Evolutionary conservation across 2,797 vertebrate species (phyloP).

Genomic region (Apodemus agrarius): DNA sequence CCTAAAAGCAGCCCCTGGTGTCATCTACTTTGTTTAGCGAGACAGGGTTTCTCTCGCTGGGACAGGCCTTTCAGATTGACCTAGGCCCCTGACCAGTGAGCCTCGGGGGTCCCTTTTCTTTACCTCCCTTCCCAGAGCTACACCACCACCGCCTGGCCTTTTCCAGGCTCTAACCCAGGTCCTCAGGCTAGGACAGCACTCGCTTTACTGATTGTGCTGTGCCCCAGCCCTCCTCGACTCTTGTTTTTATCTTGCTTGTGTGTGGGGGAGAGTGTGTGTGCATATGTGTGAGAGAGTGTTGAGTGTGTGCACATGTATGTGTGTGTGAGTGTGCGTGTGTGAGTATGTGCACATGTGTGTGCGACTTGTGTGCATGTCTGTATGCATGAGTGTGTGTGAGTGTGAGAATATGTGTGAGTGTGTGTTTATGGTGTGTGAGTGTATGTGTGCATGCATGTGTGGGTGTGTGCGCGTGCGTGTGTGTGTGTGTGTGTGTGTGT

Average conservation of each 20-base stretch:
- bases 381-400: background rate
- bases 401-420: background rate
- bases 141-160: background rate
- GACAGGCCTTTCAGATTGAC: background rate
- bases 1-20: background rate
- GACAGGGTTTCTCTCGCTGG: background rate
- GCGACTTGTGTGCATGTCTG: no score
- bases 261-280: background rate
- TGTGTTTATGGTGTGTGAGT: no score
- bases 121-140: background rate
- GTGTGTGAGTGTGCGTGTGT: no score
- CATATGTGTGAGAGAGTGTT: background rate
- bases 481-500: background rate
- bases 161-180: background rate
- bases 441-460: background rate
- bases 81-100: no score
- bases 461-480: background rate
- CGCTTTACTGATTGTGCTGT: background rate
- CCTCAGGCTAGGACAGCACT: background rate
- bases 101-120: no score
- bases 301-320: background rate
- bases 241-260: background rate
- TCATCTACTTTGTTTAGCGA: background rate
- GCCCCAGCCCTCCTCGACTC: background rate
- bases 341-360: no score